These are phyloP conservation scores for Rhagologus leucostigma DNA, from an alignment of 2,113 vertebrate genomes.

Conservation along the genomic window DNA sequence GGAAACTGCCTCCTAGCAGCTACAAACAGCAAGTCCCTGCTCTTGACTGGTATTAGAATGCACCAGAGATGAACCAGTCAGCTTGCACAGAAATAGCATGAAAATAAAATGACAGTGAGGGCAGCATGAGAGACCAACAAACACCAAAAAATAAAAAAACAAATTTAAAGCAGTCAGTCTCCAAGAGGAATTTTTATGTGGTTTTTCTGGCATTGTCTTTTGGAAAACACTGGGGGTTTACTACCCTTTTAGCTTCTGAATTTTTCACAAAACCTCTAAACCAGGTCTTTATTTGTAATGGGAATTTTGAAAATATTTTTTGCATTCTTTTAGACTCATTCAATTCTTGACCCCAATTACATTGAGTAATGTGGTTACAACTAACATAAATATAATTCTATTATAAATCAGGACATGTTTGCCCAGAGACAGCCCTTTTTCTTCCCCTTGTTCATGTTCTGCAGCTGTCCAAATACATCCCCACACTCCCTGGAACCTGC, in stretches of 20 bases:
- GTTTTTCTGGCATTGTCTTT: constrained; percentile 41
- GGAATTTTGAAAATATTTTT: constrained; percentile 58
- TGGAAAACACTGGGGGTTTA: constrained; percentile 36
- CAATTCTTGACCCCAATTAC: constrained; percentile 52
- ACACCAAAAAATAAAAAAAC: background rate
- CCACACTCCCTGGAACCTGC: background rate
- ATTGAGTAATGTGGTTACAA: constrained; percentile 15
- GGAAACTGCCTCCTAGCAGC: background rate
- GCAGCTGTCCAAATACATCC: constrained; percentile 11
- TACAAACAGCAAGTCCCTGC: background rate
- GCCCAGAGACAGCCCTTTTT: constrained; percentile 1
- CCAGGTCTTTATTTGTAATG: constrained; percentile 53
- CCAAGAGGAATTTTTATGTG: constrained; percentile 30
- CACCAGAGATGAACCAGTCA: background rate
- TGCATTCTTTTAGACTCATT: constrained; percentile 30
- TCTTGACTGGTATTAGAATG: background rate
- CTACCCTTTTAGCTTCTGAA: constrained; percentile 53
- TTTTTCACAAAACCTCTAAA: constrained; percentile 59
- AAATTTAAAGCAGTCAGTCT: background rate
- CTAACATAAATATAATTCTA: constrained; percentile 41
- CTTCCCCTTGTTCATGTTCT: background rate
- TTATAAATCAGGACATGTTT: constrained; percentile 33
- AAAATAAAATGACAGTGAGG: background rate
- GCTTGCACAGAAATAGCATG: background rate
- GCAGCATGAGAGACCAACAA: background rate